Conservation (phyloP, 2,888 invertebrate genomes). For the Heliconius erato region DNA sequence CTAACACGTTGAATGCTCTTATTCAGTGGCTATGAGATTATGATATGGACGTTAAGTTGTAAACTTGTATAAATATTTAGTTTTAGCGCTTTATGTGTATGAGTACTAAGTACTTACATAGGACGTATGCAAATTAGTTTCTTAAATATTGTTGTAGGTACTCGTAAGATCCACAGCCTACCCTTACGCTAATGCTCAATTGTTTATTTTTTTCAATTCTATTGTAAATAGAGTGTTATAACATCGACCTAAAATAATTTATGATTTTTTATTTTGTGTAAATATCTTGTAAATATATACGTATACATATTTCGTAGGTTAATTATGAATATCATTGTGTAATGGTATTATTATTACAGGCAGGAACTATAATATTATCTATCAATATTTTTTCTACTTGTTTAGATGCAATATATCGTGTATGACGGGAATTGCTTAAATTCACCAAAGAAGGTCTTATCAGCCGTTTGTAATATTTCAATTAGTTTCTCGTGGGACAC, state of each 20-base stretch:
- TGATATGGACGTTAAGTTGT: constrained; percentile 78
- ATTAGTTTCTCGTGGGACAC: constrained; percentile 35
- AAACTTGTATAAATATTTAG: constrained; percentile 75
- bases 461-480: constrained; percentile 54
- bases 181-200: constrained; percentile 83
- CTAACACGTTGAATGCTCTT: constrained; percentile 66
- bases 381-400: constrained; percentile 45
- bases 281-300: constrained; percentile 53
- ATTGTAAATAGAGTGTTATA: constrained; percentile 78
- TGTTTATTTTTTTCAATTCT: constrained; percentile 66
- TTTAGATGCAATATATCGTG: constrained; percentile 50
- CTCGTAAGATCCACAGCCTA: constrained; percentile 74
- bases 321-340: constrained; percentile 45
- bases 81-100: constrained; percentile 66
- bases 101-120: constrained; percentile 83
- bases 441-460: constrained; percentile 73
- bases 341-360: constrained; percentile 48
- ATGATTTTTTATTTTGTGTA: constrained; percentile 50
- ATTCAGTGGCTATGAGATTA: constrained; percentile 84
- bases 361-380: constrained; percentile 48
- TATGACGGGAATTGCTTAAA: constrained; percentile 51
- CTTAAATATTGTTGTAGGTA: constrained; percentile 69
- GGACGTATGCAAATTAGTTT: constrained; percentile 64
- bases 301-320: constrained; percentile 36
- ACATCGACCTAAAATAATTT: constrained; percentile 69